phyloP scores from a whole-genome alignment of 1,140 invertebrate genomes.

The Pectinophora gossypiella region DNA sequence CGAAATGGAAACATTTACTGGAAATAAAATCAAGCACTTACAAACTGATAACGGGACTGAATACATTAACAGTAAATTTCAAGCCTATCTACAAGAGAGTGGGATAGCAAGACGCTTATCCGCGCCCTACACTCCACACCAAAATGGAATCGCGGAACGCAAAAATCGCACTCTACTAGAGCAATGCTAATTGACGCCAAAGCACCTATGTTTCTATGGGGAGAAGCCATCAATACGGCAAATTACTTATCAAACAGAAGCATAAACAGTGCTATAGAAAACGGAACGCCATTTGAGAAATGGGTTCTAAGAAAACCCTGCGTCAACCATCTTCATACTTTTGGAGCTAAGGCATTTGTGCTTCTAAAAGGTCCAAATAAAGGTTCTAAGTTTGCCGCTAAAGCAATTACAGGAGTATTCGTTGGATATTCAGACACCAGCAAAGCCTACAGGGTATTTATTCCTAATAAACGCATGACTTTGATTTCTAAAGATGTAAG shows the following conservation, averaged over 20 bases:
- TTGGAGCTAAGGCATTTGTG: not conserved
- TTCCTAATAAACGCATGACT: not conserved
- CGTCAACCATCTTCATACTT: conserved; percentile 4
- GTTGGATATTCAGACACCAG: not conserved
- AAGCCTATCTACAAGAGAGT: not conserved
- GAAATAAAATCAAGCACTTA: conserved; percentile 5
- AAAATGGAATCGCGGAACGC: conserved; percentile 60
- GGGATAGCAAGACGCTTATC: conserved; percentile 15
- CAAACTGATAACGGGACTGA: conserved; percentile 13
- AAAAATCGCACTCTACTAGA: conserved; percentile 55
- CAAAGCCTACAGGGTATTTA: conserved; percentile 1
- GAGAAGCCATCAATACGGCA: conserved; percentile 59
- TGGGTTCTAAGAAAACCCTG: conserved; percentile 8
- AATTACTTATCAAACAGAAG: conserved; percentile 11
- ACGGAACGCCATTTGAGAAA: conserved; percentile 4
- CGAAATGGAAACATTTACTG: not conserved
- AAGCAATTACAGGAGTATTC: not conserved
- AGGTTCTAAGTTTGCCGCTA: not conserved
- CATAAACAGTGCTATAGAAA: conserved; percentile 2
- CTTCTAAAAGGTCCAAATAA: not conserved
- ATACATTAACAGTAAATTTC: conserved; percentile 8
- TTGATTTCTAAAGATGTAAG: not conserved
- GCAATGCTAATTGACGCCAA: conserved; percentile 47
- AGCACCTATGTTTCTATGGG: conserved; percentile 55
- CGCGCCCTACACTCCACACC: conserved; percentile 49